A percentile compares a stretch with the other conserved stretches of the same genome.
Evolutionary conservation across 2,888 invertebrate genomes (phyloP).

Genomic region (Dryobota labecula): DNA sequence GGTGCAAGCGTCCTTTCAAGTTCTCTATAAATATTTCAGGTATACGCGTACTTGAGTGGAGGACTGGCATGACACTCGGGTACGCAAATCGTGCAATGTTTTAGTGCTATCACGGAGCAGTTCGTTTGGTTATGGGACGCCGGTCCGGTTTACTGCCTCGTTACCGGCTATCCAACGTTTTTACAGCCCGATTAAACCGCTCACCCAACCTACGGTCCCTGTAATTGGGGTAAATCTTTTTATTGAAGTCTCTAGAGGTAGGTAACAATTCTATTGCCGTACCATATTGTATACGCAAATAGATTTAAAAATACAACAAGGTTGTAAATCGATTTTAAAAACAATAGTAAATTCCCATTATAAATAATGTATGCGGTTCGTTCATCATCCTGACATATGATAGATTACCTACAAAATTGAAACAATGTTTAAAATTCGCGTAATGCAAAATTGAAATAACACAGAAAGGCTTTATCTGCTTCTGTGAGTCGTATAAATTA

Average conservation of each 20-base stretch:
- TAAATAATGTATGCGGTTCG: conserved; percentile 61
- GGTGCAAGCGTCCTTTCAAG: conserved; percentile 48
- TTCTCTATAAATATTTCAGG: conserved; percentile 63
- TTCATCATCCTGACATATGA: conserved; percentile 68
- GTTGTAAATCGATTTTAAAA: conserved; percentile 43
- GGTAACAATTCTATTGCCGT: conserved; percentile 62
- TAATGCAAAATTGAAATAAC: conserved; percentile 78
- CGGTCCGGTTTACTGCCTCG: conserved; percentile 85
- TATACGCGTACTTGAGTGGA: conserved; percentile 41
- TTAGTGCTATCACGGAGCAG: conserved; percentile 73
- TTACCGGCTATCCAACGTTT: conserved; percentile 85
- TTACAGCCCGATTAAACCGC: conserved; percentile 87
- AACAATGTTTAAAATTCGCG: conserved; percentile 64
- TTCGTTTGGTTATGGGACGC: conserved; percentile 75
- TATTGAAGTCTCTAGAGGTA: conserved; percentile 72
- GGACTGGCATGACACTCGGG: conserved; percentile 54
- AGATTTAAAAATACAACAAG: conserved; percentile 41
- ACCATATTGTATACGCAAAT: conserved; percentile 51
- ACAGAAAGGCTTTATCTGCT: conserved; percentile 83
- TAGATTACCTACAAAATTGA: conserved; percentile 68
- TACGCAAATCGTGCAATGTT: conserved; percentile 66
- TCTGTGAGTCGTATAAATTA: conserved; percentile 84
- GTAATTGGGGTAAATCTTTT: conserved; percentile 87
- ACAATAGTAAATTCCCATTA: conserved; percentile 49
- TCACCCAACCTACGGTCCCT: conserved; percentile 78